Conservation (phyloP, 1,140 invertebrate genomes). For the Dendroctonus valens region DNA sequence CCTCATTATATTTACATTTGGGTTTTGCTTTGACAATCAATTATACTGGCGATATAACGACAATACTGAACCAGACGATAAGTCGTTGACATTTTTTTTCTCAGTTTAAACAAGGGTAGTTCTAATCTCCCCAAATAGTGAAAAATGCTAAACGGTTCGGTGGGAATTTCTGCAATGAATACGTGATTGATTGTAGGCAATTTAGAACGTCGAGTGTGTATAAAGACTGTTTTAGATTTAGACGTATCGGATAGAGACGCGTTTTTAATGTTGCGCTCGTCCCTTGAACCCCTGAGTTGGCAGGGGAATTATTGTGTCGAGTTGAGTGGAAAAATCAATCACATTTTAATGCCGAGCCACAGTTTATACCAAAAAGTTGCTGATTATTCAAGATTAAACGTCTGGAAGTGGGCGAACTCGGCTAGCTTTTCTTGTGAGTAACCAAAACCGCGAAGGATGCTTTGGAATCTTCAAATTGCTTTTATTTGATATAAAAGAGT, state of each 20-base stretch:
- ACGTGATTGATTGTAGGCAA: constrained; percentile 19
- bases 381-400: no score
- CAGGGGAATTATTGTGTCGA: neutral
- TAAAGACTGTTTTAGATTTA: constrained; percentile 8
- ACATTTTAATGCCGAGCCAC: no score
- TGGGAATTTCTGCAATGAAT: constrained; percentile 18
- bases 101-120: constrained; percentile 7
- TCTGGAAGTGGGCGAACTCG: no score
- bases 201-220: constrained; percentile 7
- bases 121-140: constrained; percentile 13
- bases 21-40: constrained; percentile 30
- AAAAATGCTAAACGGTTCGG: constrained; percentile 15
- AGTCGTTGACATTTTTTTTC: constrained; percentile 28
- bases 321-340: no score
- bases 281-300: constrained; percentile 1
- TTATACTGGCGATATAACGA: constrained; percentile 21
- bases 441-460: no score
- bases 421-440: no score
- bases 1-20: constrained; percentile 30
- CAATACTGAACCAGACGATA: constrained; percentile 14
- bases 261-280: constrained; percentile 7
- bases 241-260: constrained; percentile 11
- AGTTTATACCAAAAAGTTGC: no score
- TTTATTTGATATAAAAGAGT: no score
- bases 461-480: no score